Base-by-base conservation (phyloP, 2,888 invertebrate species). In the Kuschelorhynchus macadamiae region DNA sequence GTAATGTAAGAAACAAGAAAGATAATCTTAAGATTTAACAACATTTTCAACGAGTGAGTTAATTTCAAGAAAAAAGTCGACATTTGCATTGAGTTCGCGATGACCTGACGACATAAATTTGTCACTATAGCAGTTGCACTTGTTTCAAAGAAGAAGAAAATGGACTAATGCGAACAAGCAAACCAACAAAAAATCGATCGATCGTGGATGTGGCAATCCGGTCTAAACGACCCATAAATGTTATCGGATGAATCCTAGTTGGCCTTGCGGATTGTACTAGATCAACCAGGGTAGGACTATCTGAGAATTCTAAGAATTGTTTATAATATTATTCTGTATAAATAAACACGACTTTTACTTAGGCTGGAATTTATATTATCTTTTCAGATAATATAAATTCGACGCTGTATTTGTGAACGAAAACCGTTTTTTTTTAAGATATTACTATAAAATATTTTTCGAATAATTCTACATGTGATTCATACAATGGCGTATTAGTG, bases 141-240 rank as follows among this genome's bases (percentile, higher is more conserved):
- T 61, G 50, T 16, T 50, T 50, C 61, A 36, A 17, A 56, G 59
- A 53, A 44, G 47, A 42, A 64, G 60, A 67, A 65, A 60, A 59
- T 52, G 21, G 39, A 46, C 59, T 46, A 65, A 65, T 65, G 50
- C 52, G 46, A 59, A 53, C 42, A 39, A 30, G 17, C 57, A 25
- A 57, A 57, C 57, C n/a, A 57, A 42, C 21, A 66, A 66, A 66
- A 66, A 52, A 47, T 17, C 30, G 36, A 66, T 60, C 60, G 33
- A 60, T 53, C 59, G 33, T 46, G 21, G 44, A 60, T 59, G 60
- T 53, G 41, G 55, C 66, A 55, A 60, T 60, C 66, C 66, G 60
- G 60, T 66, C 55, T 50, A 39, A 61, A 53, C 67, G 55, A 61
- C 67, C 67, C 67, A 67, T 61, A 61, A 67, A 62, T 62, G 56